Evolutionary conservation across 2,113 vertebrate species (phyloP), one percentile per base, ranked within the genome.

Genomic region (Uria aalge): DNA sequence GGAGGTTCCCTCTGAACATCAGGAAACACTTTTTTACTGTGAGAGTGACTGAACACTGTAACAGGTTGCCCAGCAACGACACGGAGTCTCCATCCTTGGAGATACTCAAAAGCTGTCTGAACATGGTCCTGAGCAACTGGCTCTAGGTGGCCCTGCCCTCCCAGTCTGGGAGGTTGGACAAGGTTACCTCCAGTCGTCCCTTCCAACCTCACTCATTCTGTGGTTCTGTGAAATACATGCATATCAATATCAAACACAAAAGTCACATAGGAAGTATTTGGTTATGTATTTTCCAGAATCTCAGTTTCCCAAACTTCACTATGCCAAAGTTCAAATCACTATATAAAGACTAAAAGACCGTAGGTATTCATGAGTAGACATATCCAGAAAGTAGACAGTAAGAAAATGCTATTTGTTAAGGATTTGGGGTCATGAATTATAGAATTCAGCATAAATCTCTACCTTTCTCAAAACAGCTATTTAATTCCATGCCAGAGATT

Each of bases 51-150:
- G 14, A 80, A 22, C 22, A n/a, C 26, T 27, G 36, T 27, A 4
- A 67, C 13, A n/a, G 11, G 9, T 5, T 77, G 9, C 34, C 23
- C 62, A 82, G 47, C 78, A 24, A 57, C 0, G 0, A 36, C 0
- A 3, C 11, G 9, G 17, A 47, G 10, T 34, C 36, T 92, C n/a
- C 55, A 66, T 27, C 56, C 40, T 30, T 48, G 40, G 12, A 60
- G 15, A 56, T n/a, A 66, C 3, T 74, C 30, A 69, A 78, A 94
- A 56, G 4, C 12, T 18, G 3, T 50, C 11, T 48, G n/a, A 29
- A 63, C 32, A 52, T 0, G 2, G 20, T 8, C 3, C 22, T 82
- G 36, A 15, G 22, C 26, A 85, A n/a, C 18, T 11, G 19, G 47
- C 19, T 81, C 17, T 26, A 59, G 27, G 18, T 21, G 59, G 29